Conservation (phyloP, 2,888 invertebrate genomes). For the Limnephilus auricula region DNA sequence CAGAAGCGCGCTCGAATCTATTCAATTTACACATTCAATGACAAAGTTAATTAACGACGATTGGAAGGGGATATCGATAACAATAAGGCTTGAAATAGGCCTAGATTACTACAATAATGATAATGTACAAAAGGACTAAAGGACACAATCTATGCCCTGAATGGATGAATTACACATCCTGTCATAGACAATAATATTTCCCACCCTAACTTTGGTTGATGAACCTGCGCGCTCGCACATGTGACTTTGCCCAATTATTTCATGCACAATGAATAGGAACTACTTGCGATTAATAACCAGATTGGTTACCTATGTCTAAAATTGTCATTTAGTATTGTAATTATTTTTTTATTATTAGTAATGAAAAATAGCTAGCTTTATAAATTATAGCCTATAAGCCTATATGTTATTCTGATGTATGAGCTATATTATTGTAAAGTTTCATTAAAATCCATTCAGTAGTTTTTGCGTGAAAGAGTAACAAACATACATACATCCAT, state of each 20-base stretch:
- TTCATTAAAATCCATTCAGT: no score
- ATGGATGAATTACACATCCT: constrained; percentile 50
- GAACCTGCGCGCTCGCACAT: constrained; percentile 49
- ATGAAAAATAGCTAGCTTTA: no score
- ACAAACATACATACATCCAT: no score
- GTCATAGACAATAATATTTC: constrained; percentile 48
- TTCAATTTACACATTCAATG: constrained; percentile 51
- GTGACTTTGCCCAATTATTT: constrained; percentile 53
- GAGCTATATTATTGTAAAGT: no score
- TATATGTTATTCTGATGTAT: no score
- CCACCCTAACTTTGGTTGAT: background rate
- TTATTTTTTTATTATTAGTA: no score
- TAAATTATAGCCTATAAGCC: no score
- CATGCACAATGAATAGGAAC: constrained; percentile 8
- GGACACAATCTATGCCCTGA: constrained; percentile 46
- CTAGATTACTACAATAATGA: constrained; percentile 42
- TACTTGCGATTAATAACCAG: background rate
- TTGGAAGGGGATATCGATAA: constrained; percentile 29
- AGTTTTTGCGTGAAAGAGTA: no score
- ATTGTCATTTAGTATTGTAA: background rate
- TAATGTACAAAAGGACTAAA: constrained; percentile 48
- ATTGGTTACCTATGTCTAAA: background rate
- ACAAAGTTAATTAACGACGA: constrained; percentile 44
- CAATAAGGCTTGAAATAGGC: constrained; percentile 47
- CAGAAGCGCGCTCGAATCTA: constrained; percentile 39